phyloP scores from a whole-genome alignment of 2,888 invertebrate species.

The Volucella inanis region DNA sequence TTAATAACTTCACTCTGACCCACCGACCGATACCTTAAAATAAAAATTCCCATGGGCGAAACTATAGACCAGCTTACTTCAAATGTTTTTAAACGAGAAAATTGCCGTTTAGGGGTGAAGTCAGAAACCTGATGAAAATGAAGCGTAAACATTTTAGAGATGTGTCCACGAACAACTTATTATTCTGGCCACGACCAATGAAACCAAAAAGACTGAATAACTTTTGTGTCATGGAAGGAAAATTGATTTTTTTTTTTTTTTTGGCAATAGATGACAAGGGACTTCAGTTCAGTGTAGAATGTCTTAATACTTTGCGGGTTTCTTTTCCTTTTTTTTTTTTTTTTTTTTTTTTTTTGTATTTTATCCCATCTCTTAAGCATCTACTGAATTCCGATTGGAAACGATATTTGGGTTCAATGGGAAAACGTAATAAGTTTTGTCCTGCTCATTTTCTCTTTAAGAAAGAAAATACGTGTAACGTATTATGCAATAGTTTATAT shows the following conservation, averaged over 20 bases:
- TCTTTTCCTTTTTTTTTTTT: not conserved
- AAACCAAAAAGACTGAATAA: constrained; percentile 59
- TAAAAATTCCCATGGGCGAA: constrained; percentile 41
- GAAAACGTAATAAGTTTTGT: constrained; percentile 25
- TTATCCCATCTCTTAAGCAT: constrained; percentile 21
- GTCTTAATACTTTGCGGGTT: constrained; percentile 49
- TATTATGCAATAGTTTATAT: constrained; percentile 6
- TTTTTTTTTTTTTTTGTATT: too few species aligned
- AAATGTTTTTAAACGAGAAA: constrained; percentile 47
- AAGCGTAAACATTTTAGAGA: constrained; percentile 66
- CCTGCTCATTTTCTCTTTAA: not conserved
- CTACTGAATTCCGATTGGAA: constrained; percentile 45
- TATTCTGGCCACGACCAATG: constrained; percentile 61
- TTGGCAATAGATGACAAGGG: constrained; percentile 40
- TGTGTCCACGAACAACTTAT: constrained; percentile 62
- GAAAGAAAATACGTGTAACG: not conserved
- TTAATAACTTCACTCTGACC: constrained; percentile 41
- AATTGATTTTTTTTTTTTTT: constrained; percentile 64
- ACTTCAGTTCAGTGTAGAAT: constrained; percentile 33
- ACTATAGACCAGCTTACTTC: constrained; percentile 38
- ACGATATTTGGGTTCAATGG: constrained; percentile 42
- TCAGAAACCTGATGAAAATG: constrained; percentile 54
- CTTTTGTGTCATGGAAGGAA: constrained; percentile 67
- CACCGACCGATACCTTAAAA: constrained; percentile 36
- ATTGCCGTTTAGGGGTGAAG: constrained; percentile 37